phyloP scores from a whole-genome alignment of 2,113 vertebrate genomes.

The Lepisosteus osseus region DNA sequence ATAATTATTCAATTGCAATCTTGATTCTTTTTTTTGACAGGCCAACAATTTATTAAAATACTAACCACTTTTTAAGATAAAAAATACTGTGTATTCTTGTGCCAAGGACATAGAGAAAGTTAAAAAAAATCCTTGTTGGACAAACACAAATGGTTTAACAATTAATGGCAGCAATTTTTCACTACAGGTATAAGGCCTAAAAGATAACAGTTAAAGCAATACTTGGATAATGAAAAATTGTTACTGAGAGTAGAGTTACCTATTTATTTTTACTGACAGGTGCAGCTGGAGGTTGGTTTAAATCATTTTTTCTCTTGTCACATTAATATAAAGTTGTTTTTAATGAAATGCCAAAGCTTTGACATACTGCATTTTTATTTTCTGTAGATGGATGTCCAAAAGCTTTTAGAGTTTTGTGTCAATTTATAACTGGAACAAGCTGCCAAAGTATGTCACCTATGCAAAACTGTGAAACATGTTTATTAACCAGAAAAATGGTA shows the following conservation, averaged over 20 bases:
- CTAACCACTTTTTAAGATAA: too few relatives aligned
- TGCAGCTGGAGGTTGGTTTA: conserved; percentile 36
- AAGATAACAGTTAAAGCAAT: conserved; percentile 32
- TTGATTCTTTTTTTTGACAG: too few relatives aligned
- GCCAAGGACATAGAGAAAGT: background rate
- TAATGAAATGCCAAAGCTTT: conserved; percentile 47
- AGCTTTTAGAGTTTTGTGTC: conserved; percentile 58
- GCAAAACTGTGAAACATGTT: conserved; percentile 40
- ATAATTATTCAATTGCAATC: too few relatives aligned
- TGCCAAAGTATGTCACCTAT: conserved; percentile 44
- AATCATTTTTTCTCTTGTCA: conserved; percentile 33
- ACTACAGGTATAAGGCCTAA: conserved; percentile 22
- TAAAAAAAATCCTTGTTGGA: background rate
- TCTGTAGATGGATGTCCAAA: conserved; percentile 50
- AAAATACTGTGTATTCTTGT: too few relatives aligned
- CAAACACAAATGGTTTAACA: conserved; percentile 28
- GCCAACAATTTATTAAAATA: too few relatives aligned
- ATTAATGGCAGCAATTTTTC: conserved; percentile 37
- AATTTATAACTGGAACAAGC: conserved; percentile 48
- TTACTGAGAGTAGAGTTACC: conserved; percentile 22
- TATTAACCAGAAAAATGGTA: conserved; percentile 35
- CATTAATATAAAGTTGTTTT: conserved; percentile 51
- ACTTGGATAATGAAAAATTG: background rate
- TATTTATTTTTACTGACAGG: conserved; percentile 37
- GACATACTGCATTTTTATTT: conserved; percentile 51